Evolutionary conservation across 2,888 invertebrate species (phyloP).

Genomic region (Agrochola lota): DNA sequence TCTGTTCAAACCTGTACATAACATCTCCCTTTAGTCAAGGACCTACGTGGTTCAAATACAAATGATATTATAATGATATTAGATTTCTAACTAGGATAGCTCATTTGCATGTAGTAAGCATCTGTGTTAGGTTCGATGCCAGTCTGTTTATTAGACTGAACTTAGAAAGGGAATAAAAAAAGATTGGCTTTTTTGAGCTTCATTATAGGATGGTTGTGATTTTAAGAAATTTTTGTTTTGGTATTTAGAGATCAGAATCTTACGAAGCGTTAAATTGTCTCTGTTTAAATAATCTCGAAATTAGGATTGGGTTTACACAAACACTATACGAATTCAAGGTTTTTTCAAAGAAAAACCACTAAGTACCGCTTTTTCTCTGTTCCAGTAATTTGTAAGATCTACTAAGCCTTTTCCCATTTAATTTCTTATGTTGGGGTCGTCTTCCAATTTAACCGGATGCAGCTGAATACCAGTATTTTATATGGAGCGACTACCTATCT

Average conservation of each 20-base stretch:
- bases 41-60: conserved; percentile 53
- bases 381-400: background rate
- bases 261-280: background rate
- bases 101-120: conserved; percentile 52
- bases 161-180: conserved; percentile 26
- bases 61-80: conserved; percentile 54
- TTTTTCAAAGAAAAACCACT: background rate
- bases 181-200: conserved; percentile 41
- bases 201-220: background rate
- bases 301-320: no score
- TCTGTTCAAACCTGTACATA: conserved; percentile 2
- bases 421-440: background rate
- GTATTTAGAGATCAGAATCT: background rate
- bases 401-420: background rate
- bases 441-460: background rate
- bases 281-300: background rate
- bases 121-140: conserved; percentile 28
- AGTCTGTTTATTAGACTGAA: conserved; percentile 28
- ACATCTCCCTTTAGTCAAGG: conserved; percentile 13
- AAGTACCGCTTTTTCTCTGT: background rate
- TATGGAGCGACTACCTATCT: background rate
- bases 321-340: background rate
- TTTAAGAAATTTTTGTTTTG: conserved; percentile 9
- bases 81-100: conserved; percentile 44
- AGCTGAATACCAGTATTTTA: background rate